phyloP scores from a whole-genome alignment of 2,113 vertebrate species.

The Eonycteris spelaea region DNA sequence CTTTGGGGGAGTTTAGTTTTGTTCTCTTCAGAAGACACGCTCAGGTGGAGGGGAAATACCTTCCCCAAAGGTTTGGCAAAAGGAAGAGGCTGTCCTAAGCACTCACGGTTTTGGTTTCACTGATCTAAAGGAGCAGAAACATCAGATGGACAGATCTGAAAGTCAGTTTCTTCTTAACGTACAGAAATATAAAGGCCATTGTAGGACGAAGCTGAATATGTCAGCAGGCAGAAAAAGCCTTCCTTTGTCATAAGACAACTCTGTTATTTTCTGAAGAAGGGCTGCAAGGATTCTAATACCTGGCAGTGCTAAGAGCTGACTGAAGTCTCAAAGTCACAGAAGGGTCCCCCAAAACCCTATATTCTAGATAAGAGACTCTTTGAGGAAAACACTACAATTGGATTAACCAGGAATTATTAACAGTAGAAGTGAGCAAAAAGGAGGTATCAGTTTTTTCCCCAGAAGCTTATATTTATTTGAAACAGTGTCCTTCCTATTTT shows the following conservation, averaged over 20 bases:
- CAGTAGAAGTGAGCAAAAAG: neutral
- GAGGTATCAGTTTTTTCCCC: neutral
- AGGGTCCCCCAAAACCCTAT: neutral
- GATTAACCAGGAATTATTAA: neutral
- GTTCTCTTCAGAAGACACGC: neutral
- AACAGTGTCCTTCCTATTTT: neutral
- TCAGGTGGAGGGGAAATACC: neutral
- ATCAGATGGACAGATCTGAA: neutral
- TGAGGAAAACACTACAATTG: neutral
- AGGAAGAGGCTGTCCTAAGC: neutral
- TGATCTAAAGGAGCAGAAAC: neutral
- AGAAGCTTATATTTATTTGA: conserved; percentile 10
- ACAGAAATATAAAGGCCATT: conserved; percentile 37
- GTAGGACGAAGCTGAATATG: neutral
- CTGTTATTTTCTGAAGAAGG: conserved; percentile 42
- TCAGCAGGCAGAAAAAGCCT: conserved; percentile 34
- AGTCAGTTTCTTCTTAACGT: neutral
- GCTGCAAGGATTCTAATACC: neutral
- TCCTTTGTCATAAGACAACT: conserved; percentile 4
- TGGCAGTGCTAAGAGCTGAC: conserved; percentile 30
- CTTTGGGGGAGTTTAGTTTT: neutral
- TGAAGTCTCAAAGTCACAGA: conserved; percentile 1
- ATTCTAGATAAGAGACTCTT: neutral
- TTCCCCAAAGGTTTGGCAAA: neutral
- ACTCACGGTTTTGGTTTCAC: neutral